These are phyloP conservation scores for Agrochola macilenta DNA, from an alignment of 2,888 invertebrate genomes.

Conservation along the genomic window DNA sequence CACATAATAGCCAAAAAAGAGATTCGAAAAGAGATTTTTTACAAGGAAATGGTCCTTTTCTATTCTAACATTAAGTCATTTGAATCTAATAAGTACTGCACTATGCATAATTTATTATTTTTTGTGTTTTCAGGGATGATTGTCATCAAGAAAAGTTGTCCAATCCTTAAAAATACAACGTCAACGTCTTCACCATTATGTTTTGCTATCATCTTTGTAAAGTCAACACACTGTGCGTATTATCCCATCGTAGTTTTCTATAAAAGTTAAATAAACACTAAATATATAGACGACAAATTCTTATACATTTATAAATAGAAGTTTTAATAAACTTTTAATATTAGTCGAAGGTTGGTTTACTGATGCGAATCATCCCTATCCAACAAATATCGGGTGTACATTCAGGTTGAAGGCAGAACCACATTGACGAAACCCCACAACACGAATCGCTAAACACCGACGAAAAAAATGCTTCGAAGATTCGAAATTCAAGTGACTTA, in stretches of 20 bases:
- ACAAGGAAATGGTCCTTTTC: conserved; percentile 54
- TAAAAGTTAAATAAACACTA: conserved; percentile 14
- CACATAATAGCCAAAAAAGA: conserved; percentile 53
- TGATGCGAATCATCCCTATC: conserved; percentile 61
- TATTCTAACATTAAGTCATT: conserved; percentile 60
- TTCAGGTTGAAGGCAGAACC: conserved; percentile 45
- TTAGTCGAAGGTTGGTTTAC: conserved; percentile 39
- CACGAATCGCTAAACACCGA: background rate
- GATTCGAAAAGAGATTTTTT: conserved; percentile 64
- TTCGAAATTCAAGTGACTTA: conserved; percentile 10
- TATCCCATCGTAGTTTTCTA: conserved; percentile 8
- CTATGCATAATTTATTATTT: conserved; percentile 53
- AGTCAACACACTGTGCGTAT: conserved; percentile 17
- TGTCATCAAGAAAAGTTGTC: conserved; percentile 31
- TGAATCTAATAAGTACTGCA: conserved; percentile 67
- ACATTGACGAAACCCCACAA: conserved; percentile 15
- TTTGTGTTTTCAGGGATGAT: conserved; percentile 53
- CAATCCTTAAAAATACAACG: conserved; percentile 23
- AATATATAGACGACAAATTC: conserved; percentile 27
- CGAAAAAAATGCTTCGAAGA: conserved; percentile 9
- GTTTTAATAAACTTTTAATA: conserved; percentile 36
- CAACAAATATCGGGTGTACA: conserved; percentile 53
- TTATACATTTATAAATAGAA: conserved; percentile 28
- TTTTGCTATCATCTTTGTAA: background rate
- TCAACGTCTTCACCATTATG: background rate